phyloP scores from a whole-genome alignment of 2,888 invertebrate species.

The Melitaea athalia region DNA sequence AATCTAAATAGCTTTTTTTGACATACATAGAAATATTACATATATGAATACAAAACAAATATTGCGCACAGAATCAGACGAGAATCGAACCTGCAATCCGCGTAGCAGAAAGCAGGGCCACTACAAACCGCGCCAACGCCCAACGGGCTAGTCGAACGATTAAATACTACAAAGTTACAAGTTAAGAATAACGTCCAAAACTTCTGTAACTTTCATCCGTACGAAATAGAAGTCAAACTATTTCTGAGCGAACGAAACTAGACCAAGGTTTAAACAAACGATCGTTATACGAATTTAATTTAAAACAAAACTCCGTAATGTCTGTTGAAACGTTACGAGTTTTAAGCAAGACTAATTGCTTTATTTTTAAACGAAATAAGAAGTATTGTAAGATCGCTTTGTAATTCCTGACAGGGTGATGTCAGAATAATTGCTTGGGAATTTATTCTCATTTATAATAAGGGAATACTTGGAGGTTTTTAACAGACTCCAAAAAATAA shows the following conservation, averaged over 20 bases:
- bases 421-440: too few species aligned
- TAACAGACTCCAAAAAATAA: too few species aligned
- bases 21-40: too few species aligned
- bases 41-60: background rate
- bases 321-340: constrained; percentile 39
- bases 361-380: constrained; percentile 20
- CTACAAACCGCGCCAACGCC: too few species aligned
- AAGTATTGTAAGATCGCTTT: constrained; percentile 22
- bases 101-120: too few species aligned
- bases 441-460: too few species aligned
- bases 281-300: constrained; percentile 41
- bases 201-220: background rate
- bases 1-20: too few species aligned
- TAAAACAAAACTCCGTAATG: constrained; percentile 42
- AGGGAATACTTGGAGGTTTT: too few species aligned
- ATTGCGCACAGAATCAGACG: background rate
- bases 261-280: constrained; percentile 8
- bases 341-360: constrained; percentile 35
- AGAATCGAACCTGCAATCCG: too few species aligned
- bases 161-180: background rate
- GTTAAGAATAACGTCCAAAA: background rate
- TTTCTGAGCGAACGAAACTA: constrained; percentile 13
- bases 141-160: too few species aligned
- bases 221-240: constrained; percentile 24
- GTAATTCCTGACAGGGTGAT: constrained; percentile 9